Base-by-base conservation (phyloP, 1,140 invertebrate species). In the Lithobius niger region DNA sequence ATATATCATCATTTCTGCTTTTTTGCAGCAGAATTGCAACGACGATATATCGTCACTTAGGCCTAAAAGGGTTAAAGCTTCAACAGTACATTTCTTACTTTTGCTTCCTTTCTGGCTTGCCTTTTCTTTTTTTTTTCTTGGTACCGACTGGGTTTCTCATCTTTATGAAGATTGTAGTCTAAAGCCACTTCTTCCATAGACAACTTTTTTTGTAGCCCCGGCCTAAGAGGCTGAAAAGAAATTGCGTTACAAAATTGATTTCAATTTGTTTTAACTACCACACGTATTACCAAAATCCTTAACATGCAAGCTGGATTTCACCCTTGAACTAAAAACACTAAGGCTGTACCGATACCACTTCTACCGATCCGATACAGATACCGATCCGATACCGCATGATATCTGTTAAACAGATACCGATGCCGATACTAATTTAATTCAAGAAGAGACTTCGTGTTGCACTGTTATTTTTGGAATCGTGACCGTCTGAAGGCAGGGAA, bases 81-180 rank as follows among this genome's bases (percentile, higher is more conserved):
- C n/a, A n/a, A n/a, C n/a, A n/a, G n/a, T n/a, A n/a, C n/a, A n/a
- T 36, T 36, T 36, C 31, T 4, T 57, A 53, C 56, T n/a, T 54
- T 53, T 44, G 51, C 62, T 25, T 66, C 62, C 59, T 40, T 65
- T 65, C 67, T 70, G 25, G 64, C 62, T 50, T 65, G 52, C 56
- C 63, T 64, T 57, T 65, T 69, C 27, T 60, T 59, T 60, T 73
- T 74, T 49, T 67, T 71, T 16, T 63, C 60, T 59, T 66, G 59
- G 53, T 73, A 61, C 61, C 72, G 73, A 59, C 63, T 72, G 4
- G 60, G 59, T 54, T 61, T 57, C 21, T 43, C 40, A n/a, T 52
- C 25, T 10, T 36, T 48, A 43, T 26, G 50, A 40, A 43, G 51
- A 15, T 42, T 21, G 21, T 24, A 56, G 4, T 53, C 28, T 4